Evolutionary conservation across 2,888 invertebrate genomes (phyloP).

Genomic region (Allolobophora icterica): DNA sequence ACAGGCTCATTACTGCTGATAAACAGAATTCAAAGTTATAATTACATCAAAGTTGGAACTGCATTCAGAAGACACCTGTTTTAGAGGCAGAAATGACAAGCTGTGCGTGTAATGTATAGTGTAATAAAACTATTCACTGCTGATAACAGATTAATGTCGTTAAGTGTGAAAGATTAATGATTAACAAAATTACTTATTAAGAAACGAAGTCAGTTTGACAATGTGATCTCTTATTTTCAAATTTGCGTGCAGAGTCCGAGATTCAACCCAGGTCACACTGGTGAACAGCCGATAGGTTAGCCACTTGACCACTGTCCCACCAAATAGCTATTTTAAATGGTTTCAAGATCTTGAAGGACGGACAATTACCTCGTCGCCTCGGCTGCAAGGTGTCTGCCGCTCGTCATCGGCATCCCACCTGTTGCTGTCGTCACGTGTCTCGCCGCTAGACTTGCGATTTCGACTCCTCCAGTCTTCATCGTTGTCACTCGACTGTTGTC

Average conservation of each 20-base stretch:
- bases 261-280: neutral
- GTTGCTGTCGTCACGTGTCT: neutral
- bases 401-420: constrained; percentile 24
- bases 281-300: neutral
- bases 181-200: no score
- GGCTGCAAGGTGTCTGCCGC: neutral
- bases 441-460: constrained; percentile 13
- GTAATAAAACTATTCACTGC: neutral
- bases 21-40: neutral
- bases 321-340: neutral
- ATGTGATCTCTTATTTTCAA: no score
- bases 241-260: no score
- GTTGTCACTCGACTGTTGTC: constrained; percentile 24
- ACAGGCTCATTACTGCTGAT: neutral
- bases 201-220: no score
- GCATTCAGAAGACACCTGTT: neutral
- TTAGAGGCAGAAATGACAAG: neutral
- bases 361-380: neutral
- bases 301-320: neutral
- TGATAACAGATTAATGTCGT: no score
- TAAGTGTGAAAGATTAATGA: no score
- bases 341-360: neutral
- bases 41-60: neutral
- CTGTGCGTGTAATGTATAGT: neutral
- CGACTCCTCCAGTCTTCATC: constrained; percentile 22